Evolutionary conservation across 1,140 invertebrate species (phyloP).

Genomic region (Drosophila funebris): DNA sequence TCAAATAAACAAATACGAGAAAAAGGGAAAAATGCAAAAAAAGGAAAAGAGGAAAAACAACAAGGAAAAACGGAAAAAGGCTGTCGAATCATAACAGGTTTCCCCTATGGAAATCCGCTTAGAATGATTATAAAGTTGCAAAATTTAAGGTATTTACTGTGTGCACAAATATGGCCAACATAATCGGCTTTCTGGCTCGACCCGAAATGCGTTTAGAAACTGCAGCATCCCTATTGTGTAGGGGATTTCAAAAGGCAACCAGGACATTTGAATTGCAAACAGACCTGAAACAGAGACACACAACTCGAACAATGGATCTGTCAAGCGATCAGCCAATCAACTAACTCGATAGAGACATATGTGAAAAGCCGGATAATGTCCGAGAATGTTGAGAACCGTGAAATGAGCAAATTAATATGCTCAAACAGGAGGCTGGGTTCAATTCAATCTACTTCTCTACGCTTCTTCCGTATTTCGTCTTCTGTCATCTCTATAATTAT

Average conservation of each 20-base stretch:
- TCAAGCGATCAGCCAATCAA: constrained; percentile 63
- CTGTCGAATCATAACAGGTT: constrained; percentile 48
- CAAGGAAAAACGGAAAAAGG: constrained; percentile 1
- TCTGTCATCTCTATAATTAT: no score
- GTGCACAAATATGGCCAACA: constrained; percentile 65
- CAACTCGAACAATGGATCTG: constrained; percentile 57
- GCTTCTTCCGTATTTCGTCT: not conserved
- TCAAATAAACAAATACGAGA: constrained; percentile 14
- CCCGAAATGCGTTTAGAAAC: constrained; percentile 16
- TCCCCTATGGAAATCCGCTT: constrained; percentile 66
- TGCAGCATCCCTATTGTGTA: constrained; percentile 13
- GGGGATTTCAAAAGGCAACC: constrained; percentile 14
- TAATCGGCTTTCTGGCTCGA: constrained; percentile 63
- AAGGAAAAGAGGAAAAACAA: not conserved
- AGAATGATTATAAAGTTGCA: constrained; percentile 82
- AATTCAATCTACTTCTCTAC: not conserved
- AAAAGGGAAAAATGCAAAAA: constrained; percentile 4
- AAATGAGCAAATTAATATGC: constrained; percentile 70
- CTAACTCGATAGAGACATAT: constrained; percentile 31
- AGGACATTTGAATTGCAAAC: constrained; percentile 59
- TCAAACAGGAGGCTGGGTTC: not conserved
- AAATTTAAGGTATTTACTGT: constrained; percentile 74
- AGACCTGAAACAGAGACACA: constrained; percentile 48
- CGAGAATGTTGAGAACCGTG: constrained; percentile 52
- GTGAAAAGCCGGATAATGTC: constrained; percentile 49